Evolutionary conservation across 2,797 vertebrate species (phyloP), one percentile per base, ranked within the genome.

Genomic region (Gymnopithys bicolor): DNA sequence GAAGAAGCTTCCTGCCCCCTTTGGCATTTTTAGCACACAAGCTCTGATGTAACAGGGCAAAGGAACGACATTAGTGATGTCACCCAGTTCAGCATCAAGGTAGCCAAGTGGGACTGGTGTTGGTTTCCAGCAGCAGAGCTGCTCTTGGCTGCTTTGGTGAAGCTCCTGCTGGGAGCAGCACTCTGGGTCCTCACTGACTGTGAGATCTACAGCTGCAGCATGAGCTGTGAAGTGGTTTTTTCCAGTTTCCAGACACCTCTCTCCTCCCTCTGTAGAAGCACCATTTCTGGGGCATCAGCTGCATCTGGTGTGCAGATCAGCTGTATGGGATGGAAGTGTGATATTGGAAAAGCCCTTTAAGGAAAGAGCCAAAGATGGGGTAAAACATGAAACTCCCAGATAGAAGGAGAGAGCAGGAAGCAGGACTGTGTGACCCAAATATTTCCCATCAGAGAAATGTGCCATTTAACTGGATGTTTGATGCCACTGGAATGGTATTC

Each of bases 21-120:
- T 51, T 5, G 7, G 43, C 48, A 37, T 28, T 62, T 56, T 52
- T 71, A 51, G 81, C 0, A 0, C 51, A 30, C 2, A 1, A 51
- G 62, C 18, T 51, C 39, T 70, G 71, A 48, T 5, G 18, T 39
- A 33, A 33, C 6, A 18, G 33, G 48, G 13, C 8, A 32, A 30
- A 41, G 4, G 27, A 59, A 35, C 8, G 4, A 10, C 27, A 8
- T 23, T 13, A 28, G 13, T 4, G 41, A 32, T 1, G 1, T 24
- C 66, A 43, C 53, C 19, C 55, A 25, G 33, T 17, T 69, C 27
- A 22, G 51, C 56, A 69, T 37, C 23, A 23, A 21, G 19, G 35
- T 14, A 21, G 74, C 69, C 52, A 45, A 48, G 46, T 18, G 30
- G 14, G 27, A 55, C 55, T 5, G 3, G 0, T 1, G 21, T 4